Evolutionary conservation across 2,113 vertebrate genomes (phyloP), one percentile per base, ranked within the genome.

Genomic region (Takifugu flavidus): DNA sequence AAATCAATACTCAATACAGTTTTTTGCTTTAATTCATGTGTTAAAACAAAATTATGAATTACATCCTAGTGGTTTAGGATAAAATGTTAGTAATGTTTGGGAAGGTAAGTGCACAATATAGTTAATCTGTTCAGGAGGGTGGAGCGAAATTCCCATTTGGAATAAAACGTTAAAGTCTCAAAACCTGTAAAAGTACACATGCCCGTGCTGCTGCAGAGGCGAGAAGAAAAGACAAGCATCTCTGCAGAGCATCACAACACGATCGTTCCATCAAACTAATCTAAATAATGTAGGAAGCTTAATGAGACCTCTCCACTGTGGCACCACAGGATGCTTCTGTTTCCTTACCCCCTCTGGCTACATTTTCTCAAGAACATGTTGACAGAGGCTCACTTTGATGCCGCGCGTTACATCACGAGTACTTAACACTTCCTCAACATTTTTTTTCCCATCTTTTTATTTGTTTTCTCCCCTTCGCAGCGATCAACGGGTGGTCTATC

Each of bases 401-500:
- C 13, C 12, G 13, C 4, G 4, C 15, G 45, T n/a, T 15, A 47
- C 15, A 2, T 47, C 45, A 3, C 28, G 62, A 55, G 12, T 45
- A 52, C 1, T n/a, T 34, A 31, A 55, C 49, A 14, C 7, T 44
- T 11, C 28, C 31, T 57, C 0, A 43, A 63, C 13, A 13, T 44
- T 26, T 3, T 43, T 59, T n/a, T 25, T 25, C 1, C 20, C 8
- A 25, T 3, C 49, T 47, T n/a, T 75, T 26, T 4, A 39, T 49
- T n/a, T 75, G 25, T 3, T 61, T 70, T 79, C 20, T 20, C 20
- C 82, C 25, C 52, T 84, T 50, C 56, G 4, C 90, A 99, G 97
- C 86, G 92, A 11, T 83, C 92, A 0, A 78, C 90, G 1, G 93
- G 89, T 20, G 91, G 92, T 29, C 89, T 99, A 44, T 91, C 94